Percentiles rank a stretch among this genome's conserved stretches.
These are phyloP conservation scores for Andrena flavipes DNA, from an alignment of 2,888 invertebrate species.

Conservation along the genomic window DNA sequence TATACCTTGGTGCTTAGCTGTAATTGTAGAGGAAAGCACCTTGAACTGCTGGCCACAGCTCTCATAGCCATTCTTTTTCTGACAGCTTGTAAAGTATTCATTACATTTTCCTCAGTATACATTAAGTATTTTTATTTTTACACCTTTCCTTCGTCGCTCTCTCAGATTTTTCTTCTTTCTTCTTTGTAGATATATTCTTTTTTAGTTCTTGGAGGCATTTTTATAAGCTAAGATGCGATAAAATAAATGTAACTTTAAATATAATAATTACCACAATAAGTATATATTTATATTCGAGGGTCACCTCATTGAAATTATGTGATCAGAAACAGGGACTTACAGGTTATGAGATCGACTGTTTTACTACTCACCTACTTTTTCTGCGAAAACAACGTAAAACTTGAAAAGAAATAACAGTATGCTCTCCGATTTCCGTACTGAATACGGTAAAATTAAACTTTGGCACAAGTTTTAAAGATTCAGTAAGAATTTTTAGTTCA, in stretches of 20 bases:
- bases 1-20: no score
- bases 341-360: neutral
- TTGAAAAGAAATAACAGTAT: neutral
- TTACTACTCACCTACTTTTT: conserved; percentile 7
- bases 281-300: conserved; percentile 9
- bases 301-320: conserved; percentile 3
- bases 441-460: neutral
- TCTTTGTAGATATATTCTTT: neutral
- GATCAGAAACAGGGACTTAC: neutral
- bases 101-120: neutral
- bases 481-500: neutral
- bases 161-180: neutral
- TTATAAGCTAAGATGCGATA: neutral
- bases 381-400: neutral
- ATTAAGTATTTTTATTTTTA: neutral
- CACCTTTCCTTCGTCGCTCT: neutral
- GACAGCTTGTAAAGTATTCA: neutral
- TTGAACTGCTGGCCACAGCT: no score
- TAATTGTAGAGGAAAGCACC: no score
- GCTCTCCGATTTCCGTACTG: neutral
- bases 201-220: neutral
- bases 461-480: neutral
- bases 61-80: no score
- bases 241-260: conserved; percentile 3
- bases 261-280: neutral